Evolutionary conservation across 2,113 vertebrate species (phyloP), one percentile per base, ranked within the genome.

Genomic region (Narcine bancroftii): DNA sequence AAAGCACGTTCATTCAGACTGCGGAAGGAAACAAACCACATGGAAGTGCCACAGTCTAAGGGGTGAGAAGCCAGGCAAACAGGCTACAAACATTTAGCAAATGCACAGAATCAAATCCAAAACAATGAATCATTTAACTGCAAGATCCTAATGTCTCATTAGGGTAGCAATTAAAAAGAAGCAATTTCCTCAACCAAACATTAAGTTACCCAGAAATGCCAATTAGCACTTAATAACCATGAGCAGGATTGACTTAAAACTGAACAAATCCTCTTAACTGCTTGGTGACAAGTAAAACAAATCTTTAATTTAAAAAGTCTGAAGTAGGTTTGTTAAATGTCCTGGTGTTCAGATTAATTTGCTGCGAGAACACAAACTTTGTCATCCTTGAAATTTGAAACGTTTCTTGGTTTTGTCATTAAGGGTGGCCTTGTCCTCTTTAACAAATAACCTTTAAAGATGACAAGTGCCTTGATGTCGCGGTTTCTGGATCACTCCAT

Each of bases 1-100:
- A 97, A 98, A 95, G 99, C 99, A 56, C 98, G 97, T 97, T 99
- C 99, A 91, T 99, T 99, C 96, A 99, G 94, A 94, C 99, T 99
- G 94, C 60, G 87, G 93, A 93, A 91, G 94, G 92, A 93, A 93
- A 94, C 87, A 92, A 93, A 53, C 6, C 79, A 29, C 26, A 72
- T 6, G 92, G 19, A 81, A 95, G 93, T 47, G 60, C 60, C 72
- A 89, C 21, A 60, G 15, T 36, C 15, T n/a, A n/a, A 69, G 29
- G 66, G 24, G 36, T 66, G 19, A 29, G 29, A 45, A 69, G 24
- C 65, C 39, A 39, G 85, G n/a, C 11, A 75, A 75, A 60, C 33
- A 60, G 33, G 33, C 60, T 56, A 89, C 92, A 93, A 89, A 92
- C 71, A 93, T 93, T 93, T 93, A 79, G 77, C 93, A 95, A 95